phyloP scores from a whole-genome alignment of 2,888 invertebrate genomes.

The Cyclophora albipunctata region DNA sequence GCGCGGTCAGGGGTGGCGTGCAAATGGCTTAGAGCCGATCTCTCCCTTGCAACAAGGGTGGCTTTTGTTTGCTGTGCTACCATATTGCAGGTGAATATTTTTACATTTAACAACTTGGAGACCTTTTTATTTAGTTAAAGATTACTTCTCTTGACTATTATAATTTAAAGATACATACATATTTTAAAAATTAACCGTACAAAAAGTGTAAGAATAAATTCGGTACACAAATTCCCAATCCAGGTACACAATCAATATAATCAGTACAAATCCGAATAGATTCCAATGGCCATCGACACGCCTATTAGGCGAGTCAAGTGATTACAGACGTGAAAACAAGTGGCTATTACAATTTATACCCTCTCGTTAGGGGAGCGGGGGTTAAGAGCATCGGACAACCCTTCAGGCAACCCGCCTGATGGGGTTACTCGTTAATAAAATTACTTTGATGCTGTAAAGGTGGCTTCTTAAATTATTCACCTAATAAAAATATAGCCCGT shows the following conservation, averaged over 20 bases:
- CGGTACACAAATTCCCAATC: too few species aligned
- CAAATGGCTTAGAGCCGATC: slow-evolving; percentile 38
- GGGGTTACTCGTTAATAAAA: slow-evolving; percentile 26
- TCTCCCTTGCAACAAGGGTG: slow-evolving; percentile 26
- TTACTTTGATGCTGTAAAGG: slow-evolving; percentile 20
- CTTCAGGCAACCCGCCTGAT: slow-evolving; percentile 24
- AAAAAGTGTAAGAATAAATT: too few species aligned
- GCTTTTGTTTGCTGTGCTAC: slow-evolving; percentile 22
- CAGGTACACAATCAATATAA: slow-evolving; percentile 7
- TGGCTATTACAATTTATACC: slow-evolving; percentile 30
- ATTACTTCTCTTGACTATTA: too few species aligned
- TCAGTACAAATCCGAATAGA: too few species aligned
- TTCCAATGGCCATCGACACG: not conserved
- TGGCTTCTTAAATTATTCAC: slow-evolving; percentile 3
- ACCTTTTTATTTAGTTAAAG: too few species aligned
- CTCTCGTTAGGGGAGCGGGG: slow-evolving; percentile 20
- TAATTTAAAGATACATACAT: too few species aligned
- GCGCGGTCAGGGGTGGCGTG: slow-evolving; percentile 49
- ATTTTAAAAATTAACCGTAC: too few species aligned
- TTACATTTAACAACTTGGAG: too few species aligned
- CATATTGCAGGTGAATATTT: too few species aligned
- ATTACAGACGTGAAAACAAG: slow-evolving; percentile 33
- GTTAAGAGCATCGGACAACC: slow-evolving; percentile 25
- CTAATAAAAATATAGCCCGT: not conserved
- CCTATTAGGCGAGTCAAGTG: slow-evolving; percentile 17